These are phyloP conservation scores for Euwallacea similis DNA, from an alignment of 1,140 invertebrate genomes.

Conservation along the genomic window DNA sequence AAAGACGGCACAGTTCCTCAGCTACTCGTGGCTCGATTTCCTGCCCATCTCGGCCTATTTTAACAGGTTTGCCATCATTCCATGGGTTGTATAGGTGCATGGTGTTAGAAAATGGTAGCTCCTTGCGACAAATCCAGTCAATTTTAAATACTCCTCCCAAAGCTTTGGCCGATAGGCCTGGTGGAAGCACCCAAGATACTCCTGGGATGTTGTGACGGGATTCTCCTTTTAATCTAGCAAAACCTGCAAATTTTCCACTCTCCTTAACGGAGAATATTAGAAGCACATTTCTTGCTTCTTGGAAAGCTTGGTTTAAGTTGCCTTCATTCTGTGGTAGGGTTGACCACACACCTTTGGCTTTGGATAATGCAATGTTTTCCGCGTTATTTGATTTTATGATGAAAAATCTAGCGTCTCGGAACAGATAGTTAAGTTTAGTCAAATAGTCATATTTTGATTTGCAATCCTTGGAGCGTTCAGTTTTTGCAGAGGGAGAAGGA, in stretches of 20 bases:
- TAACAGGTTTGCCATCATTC: conserved; percentile 98
- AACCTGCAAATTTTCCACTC: conserved; percentile 92
- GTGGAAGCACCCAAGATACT: conserved; percentile 94
- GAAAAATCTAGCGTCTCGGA: conserved; percentile 93
- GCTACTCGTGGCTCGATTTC: conserved; percentile 95
- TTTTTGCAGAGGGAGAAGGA: conserved; percentile 58
- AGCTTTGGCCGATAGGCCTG: conserved; percentile 87
- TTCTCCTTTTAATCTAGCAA: conserved; percentile 85
- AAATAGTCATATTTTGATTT: conserved; percentile 77
- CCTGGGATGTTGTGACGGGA: conserved; percentile 86
- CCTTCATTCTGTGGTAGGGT: conserved; percentile 96
- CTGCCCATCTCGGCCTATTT: conserved; percentile 97
- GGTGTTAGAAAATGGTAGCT: conserved; percentile 89
- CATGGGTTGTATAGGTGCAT: conserved; percentile 95
- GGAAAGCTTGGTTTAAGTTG: conserved; percentile 92
- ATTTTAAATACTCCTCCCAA: conserved; percentile 94
- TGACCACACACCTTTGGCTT: conserved; percentile 96
- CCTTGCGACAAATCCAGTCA: conserved; percentile 95
- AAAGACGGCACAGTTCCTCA: conserved; percentile 90
- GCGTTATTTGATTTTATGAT: conserved; percentile 98
- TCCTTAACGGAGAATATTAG: conserved; percentile 97
- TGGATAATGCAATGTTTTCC: conserved; percentile 93
- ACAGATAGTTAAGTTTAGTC: conserved; percentile 91
- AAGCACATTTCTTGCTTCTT: conserved; percentile 90
- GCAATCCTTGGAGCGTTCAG: conserved; percentile 59